Conservation (phyloP, 2,888 invertebrate genomes). For the Machimus atricapillus region DNA sequence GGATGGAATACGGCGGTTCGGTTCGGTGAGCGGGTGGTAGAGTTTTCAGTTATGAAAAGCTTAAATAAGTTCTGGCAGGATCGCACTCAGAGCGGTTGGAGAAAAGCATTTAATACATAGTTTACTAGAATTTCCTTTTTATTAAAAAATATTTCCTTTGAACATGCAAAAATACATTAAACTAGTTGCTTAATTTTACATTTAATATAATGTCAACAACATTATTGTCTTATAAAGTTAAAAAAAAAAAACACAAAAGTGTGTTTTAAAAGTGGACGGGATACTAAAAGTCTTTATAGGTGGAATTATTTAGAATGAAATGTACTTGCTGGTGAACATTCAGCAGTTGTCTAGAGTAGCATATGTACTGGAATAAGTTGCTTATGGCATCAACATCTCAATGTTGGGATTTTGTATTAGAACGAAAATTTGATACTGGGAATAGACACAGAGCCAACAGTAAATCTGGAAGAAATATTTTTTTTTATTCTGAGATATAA, state of each 20-base stretch:
- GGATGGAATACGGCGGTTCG: too few relatives aligned
- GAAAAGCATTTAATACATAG: neutral
- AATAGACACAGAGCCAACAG: conserved; percentile 85
- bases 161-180: neutral
- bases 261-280: conserved; percentile 10
- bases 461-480: conserved; percentile 72
- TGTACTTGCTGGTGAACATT: neutral
- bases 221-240: neutral
- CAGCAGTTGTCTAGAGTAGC: neutral
- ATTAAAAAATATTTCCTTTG: neutral
- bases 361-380: neutral
- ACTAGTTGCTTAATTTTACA: neutral
- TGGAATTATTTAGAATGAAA: neutral
- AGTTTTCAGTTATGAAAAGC: too few relatives aligned
- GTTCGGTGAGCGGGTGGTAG: too few relatives aligned
- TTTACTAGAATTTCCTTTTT: neutral
- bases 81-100: too few relatives aligned
- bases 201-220: neutral
- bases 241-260: conserved; percentile 1
- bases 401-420: conserved; percentile 87
- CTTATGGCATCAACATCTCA: conserved; percentile 67
- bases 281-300: neutral
- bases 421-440: conserved; percentile 82
- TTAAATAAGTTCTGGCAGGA: too few relatives aligned
- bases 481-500: neutral